Evolutionary conservation across 2,888 invertebrate genomes (phyloP).

Genomic region (Hermodice carunculata): DNA sequence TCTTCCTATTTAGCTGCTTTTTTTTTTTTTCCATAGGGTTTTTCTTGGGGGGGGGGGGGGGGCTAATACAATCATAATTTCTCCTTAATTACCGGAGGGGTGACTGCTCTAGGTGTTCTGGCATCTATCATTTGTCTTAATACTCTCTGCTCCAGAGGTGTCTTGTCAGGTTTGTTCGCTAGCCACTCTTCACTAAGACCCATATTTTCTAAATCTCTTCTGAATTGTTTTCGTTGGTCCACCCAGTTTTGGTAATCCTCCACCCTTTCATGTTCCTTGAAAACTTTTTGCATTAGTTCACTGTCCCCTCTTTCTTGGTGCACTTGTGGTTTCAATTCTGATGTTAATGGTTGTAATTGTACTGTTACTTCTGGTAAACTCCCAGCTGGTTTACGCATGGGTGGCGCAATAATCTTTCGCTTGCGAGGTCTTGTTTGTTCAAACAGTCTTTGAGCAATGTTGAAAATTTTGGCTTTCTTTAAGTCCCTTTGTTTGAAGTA

Average conservation of each 20-base stretch:
- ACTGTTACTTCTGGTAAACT: not conserved
- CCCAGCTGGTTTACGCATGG: conserved; percentile 47
- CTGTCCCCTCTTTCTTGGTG: not conserved
- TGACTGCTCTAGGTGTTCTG: conserved; percentile 1
- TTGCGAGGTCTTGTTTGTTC: conserved; percentile 60
- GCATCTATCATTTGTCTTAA: conserved; percentile 44
- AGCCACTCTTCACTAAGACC: conserved; percentile 59
- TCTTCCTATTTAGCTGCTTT: too few species aligned
- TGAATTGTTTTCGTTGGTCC: conserved; percentile 53
- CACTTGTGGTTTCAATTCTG: conserved; percentile 3
- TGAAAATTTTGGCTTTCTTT: conserved; percentile 58
- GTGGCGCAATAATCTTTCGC: conserved; percentile 57
- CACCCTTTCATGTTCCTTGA: conserved; percentile 31
- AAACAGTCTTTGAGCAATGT: conserved; percentile 64
- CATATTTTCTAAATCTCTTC: conserved; percentile 57
- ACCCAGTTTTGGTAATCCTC: conserved; percentile 58
- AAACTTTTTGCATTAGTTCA: not conserved
- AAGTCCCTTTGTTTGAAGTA: conserved; percentile 57
- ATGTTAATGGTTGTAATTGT: not conserved
- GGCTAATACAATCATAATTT: too few species aligned
- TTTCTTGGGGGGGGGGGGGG: too few species aligned
- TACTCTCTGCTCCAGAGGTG: conserved; percentile 59
- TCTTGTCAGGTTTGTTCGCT: conserved; percentile 57
- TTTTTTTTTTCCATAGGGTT: too few species aligned
- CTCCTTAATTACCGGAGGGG: conserved; percentile 31